Conservation (phyloP, 2,888 invertebrate genomes). For the Seira sanloemensis region DNA sequence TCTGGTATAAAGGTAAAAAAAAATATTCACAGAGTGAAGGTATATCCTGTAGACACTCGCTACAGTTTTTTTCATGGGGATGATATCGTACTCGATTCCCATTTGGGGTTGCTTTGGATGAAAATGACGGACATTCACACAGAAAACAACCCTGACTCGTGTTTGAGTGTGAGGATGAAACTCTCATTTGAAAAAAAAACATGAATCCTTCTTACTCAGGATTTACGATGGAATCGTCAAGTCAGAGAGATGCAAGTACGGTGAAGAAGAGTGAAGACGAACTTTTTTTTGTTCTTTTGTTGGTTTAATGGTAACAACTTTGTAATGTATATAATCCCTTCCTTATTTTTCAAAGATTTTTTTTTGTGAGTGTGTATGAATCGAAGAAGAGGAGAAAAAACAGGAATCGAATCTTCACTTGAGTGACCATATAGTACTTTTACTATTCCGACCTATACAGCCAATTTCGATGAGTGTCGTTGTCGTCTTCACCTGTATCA, state of each 20-base stretch:
- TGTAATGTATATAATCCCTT: neutral
- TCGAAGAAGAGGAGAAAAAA: neutral
- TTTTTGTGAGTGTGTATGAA: neutral
- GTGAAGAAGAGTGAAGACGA: neutral
- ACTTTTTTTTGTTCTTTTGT: neutral
- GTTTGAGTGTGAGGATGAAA: slow-evolving; percentile 15
- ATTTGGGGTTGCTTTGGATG: neutral
- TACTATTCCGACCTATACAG: neutral
- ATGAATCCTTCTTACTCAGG: neutral
- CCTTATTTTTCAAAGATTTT: neutral
- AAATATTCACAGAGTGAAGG: neutral
- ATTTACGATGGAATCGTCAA: neutral
- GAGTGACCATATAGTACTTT: slow-evolving; percentile 8
- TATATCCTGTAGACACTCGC: neutral
- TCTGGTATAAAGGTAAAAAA: neutral
- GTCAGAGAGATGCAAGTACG: too few species aligned
- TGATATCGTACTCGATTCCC: neutral
- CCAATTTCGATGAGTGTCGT: too few species aligned
- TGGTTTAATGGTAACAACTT: neutral
- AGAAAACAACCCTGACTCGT: slow-evolving; percentile 16
- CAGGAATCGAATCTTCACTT: slow-evolving; percentile 13
- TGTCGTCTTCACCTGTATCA: too few species aligned
- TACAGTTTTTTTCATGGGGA: slow-evolving; percentile 12
- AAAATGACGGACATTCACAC: slow-evolving; percentile 25
- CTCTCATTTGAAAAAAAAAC: slow-evolving; percentile 13